Evolutionary conservation across 2,888 invertebrate species (phyloP).

Genomic region (Nemapogon koenigi): DNA sequence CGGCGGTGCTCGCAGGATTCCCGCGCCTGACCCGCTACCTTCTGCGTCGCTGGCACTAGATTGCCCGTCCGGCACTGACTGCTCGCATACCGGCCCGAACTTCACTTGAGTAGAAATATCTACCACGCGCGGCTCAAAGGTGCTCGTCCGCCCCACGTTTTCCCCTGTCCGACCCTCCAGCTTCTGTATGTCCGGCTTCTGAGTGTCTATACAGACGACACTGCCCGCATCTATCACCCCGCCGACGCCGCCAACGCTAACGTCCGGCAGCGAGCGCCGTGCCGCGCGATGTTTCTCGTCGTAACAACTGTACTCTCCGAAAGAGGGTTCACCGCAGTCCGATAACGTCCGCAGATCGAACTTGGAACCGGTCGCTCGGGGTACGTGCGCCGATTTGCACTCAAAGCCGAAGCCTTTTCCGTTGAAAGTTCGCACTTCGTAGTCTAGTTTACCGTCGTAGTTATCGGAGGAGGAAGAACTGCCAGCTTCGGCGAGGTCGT

Average conservation of each 20-base stretch:
- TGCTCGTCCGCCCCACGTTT: constrained; percentile 48
- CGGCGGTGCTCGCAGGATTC: constrained; percentile 52
- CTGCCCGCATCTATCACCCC: constrained; percentile 66
- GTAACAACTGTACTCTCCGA: constrained; percentile 72
- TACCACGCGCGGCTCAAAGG: constrained; percentile 55
- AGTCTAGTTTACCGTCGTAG: constrained; percentile 65
- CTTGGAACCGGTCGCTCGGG: constrained; percentile 47
- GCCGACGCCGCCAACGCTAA: constrained; percentile 64
- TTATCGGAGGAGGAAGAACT: constrained; percentile 72
- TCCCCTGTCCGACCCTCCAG: constrained; percentile 42
- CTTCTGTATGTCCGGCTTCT: constrained; percentile 57
- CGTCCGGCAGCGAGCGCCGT: constrained; percentile 66
- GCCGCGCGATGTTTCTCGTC: constrained; percentile 66
- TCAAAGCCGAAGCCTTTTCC: constrained; percentile 64
- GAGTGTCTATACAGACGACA: constrained; percentile 57
- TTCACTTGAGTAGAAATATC: constrained; percentile 61
- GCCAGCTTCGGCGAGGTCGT: constrained; percentile 76
- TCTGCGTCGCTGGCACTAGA: constrained; percentile 36
- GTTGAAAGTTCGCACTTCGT: constrained; percentile 58
- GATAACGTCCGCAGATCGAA: constrained; percentile 58
- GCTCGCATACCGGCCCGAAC: constrained; percentile 35
- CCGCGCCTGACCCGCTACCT: constrained; percentile 41
- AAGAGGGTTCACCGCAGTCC: constrained; percentile 59
- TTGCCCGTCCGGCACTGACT: constrained; percentile 28
- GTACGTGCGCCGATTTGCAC: constrained; percentile 63